phyloP scores from a whole-genome alignment of 2,113 vertebrate species.

The Thamnophis sirtalis region DNA sequence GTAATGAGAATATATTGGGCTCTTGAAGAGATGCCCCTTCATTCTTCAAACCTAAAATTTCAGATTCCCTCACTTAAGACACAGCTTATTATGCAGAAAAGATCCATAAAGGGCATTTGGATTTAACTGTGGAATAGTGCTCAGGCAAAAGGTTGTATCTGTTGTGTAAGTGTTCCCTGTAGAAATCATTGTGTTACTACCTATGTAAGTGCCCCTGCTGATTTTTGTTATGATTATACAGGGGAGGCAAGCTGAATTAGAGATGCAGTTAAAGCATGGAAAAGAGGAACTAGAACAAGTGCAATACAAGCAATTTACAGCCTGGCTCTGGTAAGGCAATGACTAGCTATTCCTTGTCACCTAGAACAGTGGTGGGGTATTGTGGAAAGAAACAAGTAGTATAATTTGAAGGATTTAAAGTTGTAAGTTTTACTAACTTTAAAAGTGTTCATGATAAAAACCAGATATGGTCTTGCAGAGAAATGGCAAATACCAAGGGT shows the following conservation, averaged over 20 bases:
- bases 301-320: constrained; percentile 82
- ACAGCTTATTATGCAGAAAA: constrained; percentile 6
- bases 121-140: not conserved
- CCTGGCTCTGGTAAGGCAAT: constrained; percentile 90
- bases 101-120: not conserved
- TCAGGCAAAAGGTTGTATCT: not conserved
- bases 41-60: constrained; percentile 10
- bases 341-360: not conserved
- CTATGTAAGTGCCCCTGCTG: not conserved
- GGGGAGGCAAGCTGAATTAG: constrained; percentile 89
- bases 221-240: constrained; percentile 58
- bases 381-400: not conserved
- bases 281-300: constrained; percentile 82
- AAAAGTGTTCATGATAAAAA: not conserved
- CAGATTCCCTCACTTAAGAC: not conserved
- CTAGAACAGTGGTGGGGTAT: not conserved
- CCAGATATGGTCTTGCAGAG: not conserved
- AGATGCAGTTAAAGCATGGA: constrained; percentile 84
- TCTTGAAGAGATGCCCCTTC: not conserved
- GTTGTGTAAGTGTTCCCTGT: constrained; percentile 20
- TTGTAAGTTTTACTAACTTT: not conserved
- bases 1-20: accelerated
- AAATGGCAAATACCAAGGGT: not conserved
- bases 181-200: constrained; percentile 16
- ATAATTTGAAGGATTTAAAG: constrained; percentile 14